Percentiles rank a stretch among this genome's conserved stretches.
Conservation (phyloP, 1,140 invertebrate species). For the Zophobas atratus region DNA sequence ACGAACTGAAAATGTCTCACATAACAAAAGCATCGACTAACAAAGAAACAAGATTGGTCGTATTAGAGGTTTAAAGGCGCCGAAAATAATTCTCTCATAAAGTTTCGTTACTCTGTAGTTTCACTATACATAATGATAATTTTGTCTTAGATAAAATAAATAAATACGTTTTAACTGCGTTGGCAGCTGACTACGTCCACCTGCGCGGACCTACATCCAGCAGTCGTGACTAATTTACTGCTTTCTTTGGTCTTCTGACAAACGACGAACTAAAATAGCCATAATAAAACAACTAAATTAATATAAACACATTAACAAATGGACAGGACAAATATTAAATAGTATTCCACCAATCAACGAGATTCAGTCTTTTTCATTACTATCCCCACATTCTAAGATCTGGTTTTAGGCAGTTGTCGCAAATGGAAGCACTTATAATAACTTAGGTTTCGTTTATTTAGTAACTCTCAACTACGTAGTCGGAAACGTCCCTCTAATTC, state of each 20-base stretch:
- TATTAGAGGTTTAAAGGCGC: neutral
- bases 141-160: slow-evolving; percentile 50
- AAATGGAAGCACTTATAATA: slow-evolving; percentile 48
- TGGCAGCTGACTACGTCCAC: slow-evolving; percentile 52
- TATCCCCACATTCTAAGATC: slow-evolving; percentile 29
- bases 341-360: slow-evolving; percentile 42
- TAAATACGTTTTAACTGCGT: slow-evolving; percentile 57
- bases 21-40: slow-evolving; percentile 42
- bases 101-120: slow-evolving; percentile 41
- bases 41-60: slow-evolving; percentile 37
- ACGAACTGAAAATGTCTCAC: slow-evolving; percentile 17
- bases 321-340: slow-evolving; percentile 43
- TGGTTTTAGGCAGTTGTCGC: slow-evolving; percentile 45
- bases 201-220: slow-evolving; percentile 31
- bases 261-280: slow-evolving; percentile 13
- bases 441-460: slow-evolving; percentile 39
- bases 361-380: slow-evolving; percentile 46
- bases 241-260: slow-evolving; percentile 53
- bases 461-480: slow-evolving; percentile 19
- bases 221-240: slow-evolving; percentile 56
- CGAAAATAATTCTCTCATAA: slow-evolving; percentile 28
- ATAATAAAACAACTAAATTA: slow-evolving; percentile 45
- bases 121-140: slow-evolving; percentile 45
- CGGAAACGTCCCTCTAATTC: neutral
- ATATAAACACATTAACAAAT: slow-evolving; percentile 39